Evolutionary conservation across 2,888 invertebrate species (phyloP).

Genomic region (Ectemnius lituratus): DNA sequence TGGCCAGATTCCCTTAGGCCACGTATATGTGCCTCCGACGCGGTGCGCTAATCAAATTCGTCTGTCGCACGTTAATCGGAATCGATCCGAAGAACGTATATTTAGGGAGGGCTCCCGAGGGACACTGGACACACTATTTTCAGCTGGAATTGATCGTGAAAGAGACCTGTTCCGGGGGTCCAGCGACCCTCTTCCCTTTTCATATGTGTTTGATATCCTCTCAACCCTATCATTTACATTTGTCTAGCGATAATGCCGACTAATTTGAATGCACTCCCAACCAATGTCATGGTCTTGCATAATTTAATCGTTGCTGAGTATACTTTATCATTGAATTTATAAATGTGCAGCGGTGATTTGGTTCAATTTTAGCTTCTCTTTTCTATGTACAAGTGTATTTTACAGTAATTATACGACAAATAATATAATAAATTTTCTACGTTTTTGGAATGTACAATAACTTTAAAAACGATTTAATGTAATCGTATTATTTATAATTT

Average conservation of each 20-base stretch:
- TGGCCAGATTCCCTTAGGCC: constrained; percentile 35
- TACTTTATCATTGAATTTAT: too few species aligned
- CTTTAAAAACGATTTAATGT: too few species aligned
- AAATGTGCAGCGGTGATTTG: too few species aligned
- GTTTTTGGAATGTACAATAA: too few species aligned
- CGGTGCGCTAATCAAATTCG: constrained; percentile 53
- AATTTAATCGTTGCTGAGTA: too few species aligned
- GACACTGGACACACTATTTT: constrained; percentile 50
- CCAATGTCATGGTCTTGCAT: too few species aligned
- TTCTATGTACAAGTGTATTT: background rate
- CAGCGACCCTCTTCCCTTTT: constrained; percentile 20
- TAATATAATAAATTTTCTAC: background rate
- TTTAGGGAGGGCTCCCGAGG: constrained; percentile 46
- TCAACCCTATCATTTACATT: too few species aligned
- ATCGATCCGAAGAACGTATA: constrained; percentile 52
- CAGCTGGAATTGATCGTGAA: constrained; percentile 39
- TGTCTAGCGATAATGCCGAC: too few species aligned
- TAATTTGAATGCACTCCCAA: too few species aligned
- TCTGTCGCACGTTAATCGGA: constrained; percentile 44
- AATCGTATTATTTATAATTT: too few species aligned
- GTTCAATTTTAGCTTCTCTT: background rate
- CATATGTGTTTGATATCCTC: background rate
- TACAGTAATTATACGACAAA: background rate
- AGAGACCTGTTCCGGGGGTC: constrained; percentile 21
- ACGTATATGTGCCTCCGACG: constrained; percentile 40